These are phyloP conservation scores for Parnassius mnemosyne DNA, from an alignment of 2,888 invertebrate species.

Conservation along the genomic window DNA sequence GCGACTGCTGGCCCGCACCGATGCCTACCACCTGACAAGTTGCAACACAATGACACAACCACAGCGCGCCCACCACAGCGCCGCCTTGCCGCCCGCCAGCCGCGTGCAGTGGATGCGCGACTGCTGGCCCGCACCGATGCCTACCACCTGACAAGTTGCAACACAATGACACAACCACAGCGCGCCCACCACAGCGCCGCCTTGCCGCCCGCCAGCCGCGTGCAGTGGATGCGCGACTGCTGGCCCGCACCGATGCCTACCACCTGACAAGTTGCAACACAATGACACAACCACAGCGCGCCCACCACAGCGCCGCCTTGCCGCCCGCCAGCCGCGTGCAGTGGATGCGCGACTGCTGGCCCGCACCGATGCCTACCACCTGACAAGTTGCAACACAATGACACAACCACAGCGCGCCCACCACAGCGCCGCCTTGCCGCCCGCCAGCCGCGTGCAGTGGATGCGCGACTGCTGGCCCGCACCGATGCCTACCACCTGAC, in stretches of 20 bases:
- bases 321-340: conserved; percentile 96
- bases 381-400: conserved; percentile 43
- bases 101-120: conserved; percentile 99
- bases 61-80: too few species aligned
- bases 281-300: conserved; percentile 81
- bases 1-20: conserved; percentile 99
- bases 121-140: conserved; percentile 99
- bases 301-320: conserved; percentile 96
- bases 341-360: conserved; percentile 98
- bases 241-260: conserved; percentile 99
- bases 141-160: conserved; percentile 83
- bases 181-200: too few species aligned
- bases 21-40: conserved; percentile 90
- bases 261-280: conserved; percentile 70
- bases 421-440: conserved; percentile 94
- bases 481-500: conserved; percentile 94
- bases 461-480: conserved; percentile 99
- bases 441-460: conserved; percentile 96
- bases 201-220: conserved; percentile 79
- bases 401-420: conserved; percentile 85
- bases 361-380: conserved; percentile 98
- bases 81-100: conserved; percentile 49
- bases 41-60: not conserved
- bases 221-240: conserved; percentile 99
- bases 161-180: not conserved